Conservation (phyloP, 2,888 invertebrate species). For the Cordylochernes scorpioides region DNA sequence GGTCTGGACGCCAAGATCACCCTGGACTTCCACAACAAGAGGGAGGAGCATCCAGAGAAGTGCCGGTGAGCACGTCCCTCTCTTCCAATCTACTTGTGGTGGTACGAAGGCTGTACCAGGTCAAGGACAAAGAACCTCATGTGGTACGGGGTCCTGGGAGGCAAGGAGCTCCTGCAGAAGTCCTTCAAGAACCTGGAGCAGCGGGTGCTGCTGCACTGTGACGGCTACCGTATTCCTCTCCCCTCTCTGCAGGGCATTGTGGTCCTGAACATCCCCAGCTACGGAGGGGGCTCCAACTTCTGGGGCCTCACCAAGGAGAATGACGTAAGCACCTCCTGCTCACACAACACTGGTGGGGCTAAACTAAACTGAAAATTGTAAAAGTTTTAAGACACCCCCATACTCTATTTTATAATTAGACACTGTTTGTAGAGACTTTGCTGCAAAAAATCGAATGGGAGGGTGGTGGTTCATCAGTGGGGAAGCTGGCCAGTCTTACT, state of each 20-base stretch:
- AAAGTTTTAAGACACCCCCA: no score
- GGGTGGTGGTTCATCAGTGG: no score
- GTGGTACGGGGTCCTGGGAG: constrained; percentile 44
- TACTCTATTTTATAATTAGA: no score
- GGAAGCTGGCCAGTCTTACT: no score
- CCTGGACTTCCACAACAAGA: constrained; percentile 80
- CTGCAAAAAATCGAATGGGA: no score
- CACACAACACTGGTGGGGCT: no score
- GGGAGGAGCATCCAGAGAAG: constrained; percentile 89
- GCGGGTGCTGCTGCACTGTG: constrained; percentile 76
- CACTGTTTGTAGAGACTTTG: no score
- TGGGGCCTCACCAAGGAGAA: constrained; percentile 85
- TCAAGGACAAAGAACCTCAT: constrained; percentile 82
- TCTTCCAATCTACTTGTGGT: background rate
- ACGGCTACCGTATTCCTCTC: constrained; percentile 76
- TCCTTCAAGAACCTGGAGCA: constrained; percentile 89
- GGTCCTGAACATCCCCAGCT: constrained; percentile 82
- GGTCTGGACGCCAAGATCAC: constrained; percentile 94
- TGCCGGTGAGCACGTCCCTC: constrained; percentile 35
- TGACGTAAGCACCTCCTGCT: constrained; percentile 31
- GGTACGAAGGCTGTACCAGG: no score
- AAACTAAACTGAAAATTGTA: no score
- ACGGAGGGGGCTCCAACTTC: constrained; percentile 94
- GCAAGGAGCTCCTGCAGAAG: constrained; percentile 37
- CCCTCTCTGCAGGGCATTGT: constrained; percentile 90